Conservation (phyloP, 2,797 vertebrate genomes). For the Anguilla megastoma region DNA sequence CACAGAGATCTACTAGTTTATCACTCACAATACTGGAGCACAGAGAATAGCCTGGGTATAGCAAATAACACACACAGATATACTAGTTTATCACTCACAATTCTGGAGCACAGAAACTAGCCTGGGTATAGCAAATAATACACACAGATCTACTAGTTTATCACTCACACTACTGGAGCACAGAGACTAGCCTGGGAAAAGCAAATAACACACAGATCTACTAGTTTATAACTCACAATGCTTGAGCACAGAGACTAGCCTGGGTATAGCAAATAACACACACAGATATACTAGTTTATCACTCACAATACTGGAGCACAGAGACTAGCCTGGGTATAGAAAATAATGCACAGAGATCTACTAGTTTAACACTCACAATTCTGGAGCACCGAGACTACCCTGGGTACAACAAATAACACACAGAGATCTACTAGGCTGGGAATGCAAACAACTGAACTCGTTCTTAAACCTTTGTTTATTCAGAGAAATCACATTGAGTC, state of each 20-base stretch:
- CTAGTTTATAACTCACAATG: no score
- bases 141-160: background rate
- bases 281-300: no score
- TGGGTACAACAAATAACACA: no score
- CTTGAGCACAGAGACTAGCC: no score
- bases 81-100: background rate
- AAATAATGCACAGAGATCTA: background rate
- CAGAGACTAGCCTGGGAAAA: background rate
- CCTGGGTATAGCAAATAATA: background rate
- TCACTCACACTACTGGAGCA: background rate
- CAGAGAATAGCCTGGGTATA: background rate
- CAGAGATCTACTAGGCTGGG: no score
- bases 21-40: background rate
- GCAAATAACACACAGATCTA: no score
- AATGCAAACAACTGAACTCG: background rate
- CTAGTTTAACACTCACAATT: background rate
- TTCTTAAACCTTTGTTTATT: no score
- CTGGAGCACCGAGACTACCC: background rate
- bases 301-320: background rate
- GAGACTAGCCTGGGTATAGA: background rate
- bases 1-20: background rate
- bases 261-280: no score
- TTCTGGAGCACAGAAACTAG: background rate
- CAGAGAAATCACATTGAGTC: no score
- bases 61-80: no score